Evolutionary conservation across 2,797 vertebrate genomes (phyloP), one percentile per base, ranked within the genome.

Genomic region (Enteromius argenteus): DNA sequence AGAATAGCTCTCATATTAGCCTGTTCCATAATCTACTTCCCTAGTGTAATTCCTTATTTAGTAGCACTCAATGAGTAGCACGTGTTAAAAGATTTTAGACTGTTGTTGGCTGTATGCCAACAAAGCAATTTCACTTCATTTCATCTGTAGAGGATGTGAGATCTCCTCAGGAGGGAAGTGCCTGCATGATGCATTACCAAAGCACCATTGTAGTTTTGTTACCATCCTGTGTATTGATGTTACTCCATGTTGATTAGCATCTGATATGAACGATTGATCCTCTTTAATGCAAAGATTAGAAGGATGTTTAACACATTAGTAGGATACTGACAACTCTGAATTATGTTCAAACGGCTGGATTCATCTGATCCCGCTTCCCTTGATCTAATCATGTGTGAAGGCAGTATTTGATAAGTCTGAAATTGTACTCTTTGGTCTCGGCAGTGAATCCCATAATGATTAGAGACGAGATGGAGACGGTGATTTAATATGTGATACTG

Each of bases 271-370:
- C 6, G 13, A 66, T 66, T 82, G 60, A 56, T 56, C 15, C 32
- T 9, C 23, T 42, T 42, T 76, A 76, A 56, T 53, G 15, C 80
- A 49, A 53, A 73, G 53, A 74, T 82, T 51, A 82, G 13, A 83
- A 19, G 72, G 69, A 73, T 60, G 27, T 51, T 56, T 44, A 39
- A 10, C 1, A 39, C 27, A 37, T 74, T 73, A 49, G 21, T 35
- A 37, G 69, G 68, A 35, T 23, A 53, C 51, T 44, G 51, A 58
- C 67, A 80, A 21, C 66, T 58, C 39, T 72, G 11, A 30, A 35
- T 81, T 32, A 74, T 37, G 9, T 37, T 62, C 75, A 64, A 15
- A 32, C 3, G 1, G 14, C 9, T 64, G 75, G 39, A 64, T 74
- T 82, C 51, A 76, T 58, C 73, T 39, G 73, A 58, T 74, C 42